Evolutionary conservation across 1,140 invertebrate species (phyloP).

Genomic region (Drosophila melanogaster): DNA sequence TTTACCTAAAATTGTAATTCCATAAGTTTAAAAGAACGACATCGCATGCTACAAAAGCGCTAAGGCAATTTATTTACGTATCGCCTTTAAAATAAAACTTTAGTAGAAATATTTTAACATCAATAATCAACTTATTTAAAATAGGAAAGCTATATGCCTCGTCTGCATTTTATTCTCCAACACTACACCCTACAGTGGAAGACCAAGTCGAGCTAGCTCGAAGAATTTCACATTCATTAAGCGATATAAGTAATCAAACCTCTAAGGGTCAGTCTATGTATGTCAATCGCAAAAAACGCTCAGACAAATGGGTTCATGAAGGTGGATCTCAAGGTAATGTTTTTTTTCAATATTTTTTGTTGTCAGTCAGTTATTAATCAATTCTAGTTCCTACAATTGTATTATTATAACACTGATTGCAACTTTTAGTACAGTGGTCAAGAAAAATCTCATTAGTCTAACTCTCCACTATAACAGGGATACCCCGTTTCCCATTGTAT

Average conservation of each 20-base stretch:
- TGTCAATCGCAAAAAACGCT: constrained; percentile 95
- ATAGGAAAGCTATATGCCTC: constrained; percentile 96
- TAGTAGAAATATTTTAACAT: constrained; percentile 11
- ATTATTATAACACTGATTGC: neutral
- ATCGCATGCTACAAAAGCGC: neutral
- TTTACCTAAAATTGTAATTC: neutral
- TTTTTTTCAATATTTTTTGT: constrained; percentile 18
- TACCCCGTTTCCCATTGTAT: no score
- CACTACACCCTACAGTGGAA: constrained; percentile 95
- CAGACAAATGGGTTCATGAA: constrained; percentile 97
- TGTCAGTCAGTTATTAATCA: neutral
- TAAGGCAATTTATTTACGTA: constrained; percentile 47
- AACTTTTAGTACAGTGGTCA: neutral
- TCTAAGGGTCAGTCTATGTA: constrained; percentile 98
- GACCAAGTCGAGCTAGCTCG: constrained; percentile 97
- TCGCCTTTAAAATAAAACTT: constrained; percentile 58
- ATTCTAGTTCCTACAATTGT: constrained; percentile 1
- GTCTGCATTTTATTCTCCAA: constrained; percentile 96
- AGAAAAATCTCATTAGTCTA: neutral
- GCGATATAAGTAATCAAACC: constrained; percentile 95
- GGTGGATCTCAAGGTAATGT: constrained; percentile 85
- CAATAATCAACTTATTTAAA: constrained; percentile 61
- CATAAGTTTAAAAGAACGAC: neutral
- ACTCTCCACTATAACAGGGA: neutral
- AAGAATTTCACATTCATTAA: constrained; percentile 95